These are phyloP conservation scores for Oscheius sp. DNA, from an alignment of 2,888 invertebrate species.

Conservation along the genomic window DNA sequence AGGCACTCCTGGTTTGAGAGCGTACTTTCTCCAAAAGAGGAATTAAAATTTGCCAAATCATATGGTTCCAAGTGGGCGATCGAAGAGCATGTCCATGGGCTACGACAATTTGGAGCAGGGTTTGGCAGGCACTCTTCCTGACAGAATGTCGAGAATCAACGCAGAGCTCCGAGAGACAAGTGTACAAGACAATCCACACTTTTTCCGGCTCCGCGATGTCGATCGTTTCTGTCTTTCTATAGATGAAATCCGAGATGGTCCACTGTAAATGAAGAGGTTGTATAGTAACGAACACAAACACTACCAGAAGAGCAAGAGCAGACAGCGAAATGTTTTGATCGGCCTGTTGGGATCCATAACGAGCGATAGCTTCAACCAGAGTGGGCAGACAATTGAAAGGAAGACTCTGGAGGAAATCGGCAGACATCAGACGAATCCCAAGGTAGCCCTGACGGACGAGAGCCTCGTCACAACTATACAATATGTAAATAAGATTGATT, in stretches of 20 bases:
- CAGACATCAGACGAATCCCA: constrained; percentile 90
- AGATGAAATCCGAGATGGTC: constrained; percentile 94
- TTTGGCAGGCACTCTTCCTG: constrained; percentile 90
- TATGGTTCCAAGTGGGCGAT: constrained; percentile 81
- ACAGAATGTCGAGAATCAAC: constrained; percentile 95
- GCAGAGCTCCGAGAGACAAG: constrained; percentile 80
- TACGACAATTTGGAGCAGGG: constrained; percentile 94
- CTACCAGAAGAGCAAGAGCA: constrained; percentile 87
- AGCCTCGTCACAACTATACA: constrained; percentile 80
- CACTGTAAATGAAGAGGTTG: constrained; percentile 80
- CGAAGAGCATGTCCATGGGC: constrained; percentile 80
- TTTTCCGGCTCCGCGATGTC: constrained; percentile 54
- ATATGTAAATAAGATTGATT: background rate
- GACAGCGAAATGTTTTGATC: constrained; percentile 96
- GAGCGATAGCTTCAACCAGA: constrained; percentile 86
- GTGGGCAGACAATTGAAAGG: constrained; percentile 85
- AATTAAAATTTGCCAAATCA: constrained; percentile 94
- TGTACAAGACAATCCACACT: constrained; percentile 74
- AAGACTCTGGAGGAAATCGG: constrained; percentile 91
- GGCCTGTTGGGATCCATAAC: constrained; percentile 94
- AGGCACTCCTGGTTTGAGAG: constrained; percentile 68
- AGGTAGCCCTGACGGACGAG: constrained; percentile 83
- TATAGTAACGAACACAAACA: background rate
- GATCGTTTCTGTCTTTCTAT: constrained; percentile 52
- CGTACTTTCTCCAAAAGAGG: constrained; percentile 92